A percentile compares a stretch with the other conserved stretches of the same genome.
Evolutionary conservation across 2,797 vertebrate genomes (phyloP).

Genomic region (Mycteria americana): DNA sequence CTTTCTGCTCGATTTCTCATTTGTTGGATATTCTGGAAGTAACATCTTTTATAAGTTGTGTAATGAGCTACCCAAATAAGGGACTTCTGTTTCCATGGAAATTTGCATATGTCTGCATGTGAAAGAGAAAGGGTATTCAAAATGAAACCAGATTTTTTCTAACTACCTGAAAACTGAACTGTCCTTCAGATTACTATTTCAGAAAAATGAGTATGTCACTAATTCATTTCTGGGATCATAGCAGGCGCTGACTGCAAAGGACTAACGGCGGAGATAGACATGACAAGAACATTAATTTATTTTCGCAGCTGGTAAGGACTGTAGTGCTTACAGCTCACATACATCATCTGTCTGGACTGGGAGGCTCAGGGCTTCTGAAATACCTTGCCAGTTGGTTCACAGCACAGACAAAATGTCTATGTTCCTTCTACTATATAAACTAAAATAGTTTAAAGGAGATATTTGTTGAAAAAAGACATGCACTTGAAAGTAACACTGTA

Average conservation of each 20-base stretch:
- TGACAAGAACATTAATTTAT: neutral
- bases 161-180: neutral
- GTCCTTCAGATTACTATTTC: neutral
- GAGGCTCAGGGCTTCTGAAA: neutral
- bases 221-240: neutral
- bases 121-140: neutral
- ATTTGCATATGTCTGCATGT: neutral
- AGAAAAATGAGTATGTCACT: neutral
- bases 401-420: neutral
- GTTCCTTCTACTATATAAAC: neutral
- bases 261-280: neutral
- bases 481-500: neutral
- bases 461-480: neutral
- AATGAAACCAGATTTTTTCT: neutral
- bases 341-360: neutral
- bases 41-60: neutral
- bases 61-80: neutral
- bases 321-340: neutral
- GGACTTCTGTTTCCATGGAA: neutral
- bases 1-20: neutral
- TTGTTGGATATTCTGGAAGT: neutral
- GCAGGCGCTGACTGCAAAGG: neutral
- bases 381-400: neutral
- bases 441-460: neutral
- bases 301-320: neutral